These are phyloP conservation scores for Cremastinae sp. DNA, from an alignment of 2,888 invertebrate genomes.

Conservation along the genomic window DNA sequence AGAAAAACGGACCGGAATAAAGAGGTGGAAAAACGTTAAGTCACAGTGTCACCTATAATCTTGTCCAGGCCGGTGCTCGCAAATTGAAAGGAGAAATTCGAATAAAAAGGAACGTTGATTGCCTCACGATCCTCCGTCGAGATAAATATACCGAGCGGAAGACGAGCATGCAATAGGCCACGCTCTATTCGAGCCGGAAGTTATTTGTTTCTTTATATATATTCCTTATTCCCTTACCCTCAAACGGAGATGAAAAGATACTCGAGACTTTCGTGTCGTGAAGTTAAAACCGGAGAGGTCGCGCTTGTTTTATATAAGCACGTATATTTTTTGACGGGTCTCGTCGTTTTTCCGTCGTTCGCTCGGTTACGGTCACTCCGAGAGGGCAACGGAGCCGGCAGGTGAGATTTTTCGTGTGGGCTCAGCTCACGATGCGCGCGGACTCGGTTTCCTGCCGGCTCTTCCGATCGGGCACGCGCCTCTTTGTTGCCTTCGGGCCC, in stretches of 20 bases:
- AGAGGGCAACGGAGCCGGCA: constrained; percentile 47
- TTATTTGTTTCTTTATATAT: constrained; percentile 35
- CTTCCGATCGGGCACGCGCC: constrained; percentile 55
- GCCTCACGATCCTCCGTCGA: constrained; percentile 24
- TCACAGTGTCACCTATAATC: no score
- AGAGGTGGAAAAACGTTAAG: no score
- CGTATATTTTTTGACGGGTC: constrained; percentile 26
- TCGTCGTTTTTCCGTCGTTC: constrained; percentile 41
- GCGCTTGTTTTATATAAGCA: neutral
- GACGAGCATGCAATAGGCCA: constrained; percentile 39
- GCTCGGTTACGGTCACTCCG: constrained; percentile 2
- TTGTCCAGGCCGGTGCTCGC: no score
- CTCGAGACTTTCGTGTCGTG: constrained; percentile 26
- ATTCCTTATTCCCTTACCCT: constrained; percentile 3
- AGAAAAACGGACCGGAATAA: no score
- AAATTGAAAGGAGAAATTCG: constrained; percentile 10
- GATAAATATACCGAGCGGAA: constrained; percentile 46
- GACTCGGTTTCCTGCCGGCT: constrained; percentile 7
- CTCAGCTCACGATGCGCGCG: constrained; percentile 1
- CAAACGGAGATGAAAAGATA: constrained; percentile 47
- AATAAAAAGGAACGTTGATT: constrained; percentile 29
- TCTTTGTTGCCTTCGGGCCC: constrained; percentile 40
- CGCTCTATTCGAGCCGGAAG: constrained; percentile 51
- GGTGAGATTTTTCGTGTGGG: constrained; percentile 61
- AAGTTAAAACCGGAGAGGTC: constrained; percentile 38